Evolutionary conservation across 2,113 vertebrate genomes (phyloP), one percentile per base, ranked within the genome.

Genomic region (Oryzias woworae): DNA sequence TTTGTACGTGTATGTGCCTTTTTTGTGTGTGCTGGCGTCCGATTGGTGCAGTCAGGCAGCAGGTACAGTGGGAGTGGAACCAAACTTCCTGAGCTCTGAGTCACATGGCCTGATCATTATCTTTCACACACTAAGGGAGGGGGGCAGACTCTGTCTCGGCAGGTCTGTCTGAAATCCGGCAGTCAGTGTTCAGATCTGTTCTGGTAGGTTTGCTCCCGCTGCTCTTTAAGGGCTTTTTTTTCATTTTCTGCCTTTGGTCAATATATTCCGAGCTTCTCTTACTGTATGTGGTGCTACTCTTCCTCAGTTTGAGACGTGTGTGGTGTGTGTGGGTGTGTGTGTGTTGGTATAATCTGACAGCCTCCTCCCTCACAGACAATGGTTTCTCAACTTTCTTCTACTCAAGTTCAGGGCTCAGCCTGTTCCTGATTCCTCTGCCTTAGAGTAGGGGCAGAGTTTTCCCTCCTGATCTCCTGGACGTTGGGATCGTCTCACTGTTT

Each of bases 31-130:
- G 46, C 57, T 62, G 44, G 13, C 59, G 17, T 76, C 58, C 66
- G 41, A 71, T 67, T 82, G 78, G 78, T 56, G 58, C 52, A 76
- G 50, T 64, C 49, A 1, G 56, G 56, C 73, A 78, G 79, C 89
- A 92, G 88, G 90, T 92, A 89, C 81, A 77, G 58, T 73, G 86
- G 85, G 83, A 61, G 28, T 28, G 28, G 17, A 52, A 78, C 80
- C 83, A 53, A 89, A 77, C 91, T 92, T 91, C 88, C 71, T 88
- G 59, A 82, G 81, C 73, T 80, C 82, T 91, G 77, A 83, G 84
- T 89, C 91, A 92, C 78, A 75, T 77, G 62, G 85, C 66, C 73
- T 78, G 83, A 88, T 89, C 53, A 68, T 80, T 86, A 77, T 88
- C 85, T 80, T 7, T 18, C 68, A 73, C 62, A 73, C 64, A 73